Percentiles rank a stretch among this genome's conserved stretches.
These are phyloP conservation scores for Lordiphosa collinella DNA, from an alignment of 1,140 invertebrate species.

Conservation along the genomic window DNA sequence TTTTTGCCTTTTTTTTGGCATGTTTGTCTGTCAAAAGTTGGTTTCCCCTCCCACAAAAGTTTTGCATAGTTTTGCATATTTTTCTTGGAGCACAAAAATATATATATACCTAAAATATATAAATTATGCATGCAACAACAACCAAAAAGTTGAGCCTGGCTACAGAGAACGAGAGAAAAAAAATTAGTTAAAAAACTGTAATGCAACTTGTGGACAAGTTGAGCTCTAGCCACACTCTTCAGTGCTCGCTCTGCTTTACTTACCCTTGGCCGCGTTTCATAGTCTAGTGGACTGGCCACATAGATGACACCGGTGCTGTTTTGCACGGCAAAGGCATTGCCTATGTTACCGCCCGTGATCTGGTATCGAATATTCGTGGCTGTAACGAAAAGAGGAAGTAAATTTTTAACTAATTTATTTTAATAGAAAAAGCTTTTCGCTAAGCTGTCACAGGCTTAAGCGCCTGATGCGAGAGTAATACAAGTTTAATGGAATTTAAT, in stretches of 20 bases:
- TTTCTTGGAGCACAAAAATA: slow-evolving; percentile 43
- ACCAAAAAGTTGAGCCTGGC: slow-evolving; percentile 39
- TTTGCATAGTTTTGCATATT: slow-evolving; percentile 74
- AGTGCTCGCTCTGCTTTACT: slow-evolving; percentile 51
- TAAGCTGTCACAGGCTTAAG: slow-evolving; percentile 1
- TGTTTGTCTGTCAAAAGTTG: slow-evolving; percentile 37
- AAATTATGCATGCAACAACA: slow-evolving; percentile 75
- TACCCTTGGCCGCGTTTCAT: slow-evolving; percentile 87
- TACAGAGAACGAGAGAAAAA: slow-evolving; percentile 17
- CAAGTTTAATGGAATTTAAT: not conserved
- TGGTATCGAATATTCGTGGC: slow-evolving; percentile 88
- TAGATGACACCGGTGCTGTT: slow-evolving; percentile 88
- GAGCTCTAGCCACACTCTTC: not conserved
- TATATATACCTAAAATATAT: slow-evolving; percentile 46
- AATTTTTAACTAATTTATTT: too few relatives aligned
- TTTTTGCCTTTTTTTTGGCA: slow-evolving; percentile 15
- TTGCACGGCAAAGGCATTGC: slow-evolving; percentile 88
- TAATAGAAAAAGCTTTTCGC: too few relatives aligned
- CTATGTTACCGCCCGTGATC: slow-evolving; percentile 88
- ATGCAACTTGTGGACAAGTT: slow-evolving; percentile 37
- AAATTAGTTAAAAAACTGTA: slow-evolving; percentile 25
- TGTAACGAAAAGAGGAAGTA: slow-evolving; percentile 76
- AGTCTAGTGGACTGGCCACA: slow-evolving; percentile 86
- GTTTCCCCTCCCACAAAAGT: slow-evolving; percentile 38
- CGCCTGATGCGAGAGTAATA: not conserved